Percentiles rank a stretch among this genome's conserved stretches.
Conservation (phyloP, 2,888 invertebrate genomes). For the Conops quadrifasciatus region DNA sequence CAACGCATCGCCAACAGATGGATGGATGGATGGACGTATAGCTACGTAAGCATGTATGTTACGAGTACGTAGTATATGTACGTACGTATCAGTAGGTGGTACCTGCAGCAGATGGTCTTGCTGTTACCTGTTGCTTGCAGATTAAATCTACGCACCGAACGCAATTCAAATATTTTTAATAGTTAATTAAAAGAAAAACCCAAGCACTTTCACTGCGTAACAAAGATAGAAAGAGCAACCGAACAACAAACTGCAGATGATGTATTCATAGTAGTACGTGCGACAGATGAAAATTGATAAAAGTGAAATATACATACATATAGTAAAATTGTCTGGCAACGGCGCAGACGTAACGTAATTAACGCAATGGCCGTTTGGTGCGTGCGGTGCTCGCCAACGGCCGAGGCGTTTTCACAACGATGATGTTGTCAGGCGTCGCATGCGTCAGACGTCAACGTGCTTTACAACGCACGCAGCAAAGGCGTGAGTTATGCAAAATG, state of each 20-base stretch:
- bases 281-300: conserved; percentile 18
- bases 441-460: background rate
- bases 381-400: conserved; percentile 11
- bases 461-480: background rate
- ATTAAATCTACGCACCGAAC: background rate
- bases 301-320: background rate
- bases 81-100: no score
- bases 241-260: background rate
- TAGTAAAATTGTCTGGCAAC: background rate
- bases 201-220: conserved; percentile 30
- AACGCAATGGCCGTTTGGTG: background rate
- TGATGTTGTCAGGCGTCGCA: background rate
- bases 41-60: no score
- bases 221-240: background rate
- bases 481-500: conserved; percentile 17
- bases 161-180: background rate
- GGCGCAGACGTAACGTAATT: background rate
- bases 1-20: background rate
- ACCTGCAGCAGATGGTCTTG: conserved; percentile 10
- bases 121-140: background rate
- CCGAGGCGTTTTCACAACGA: background rate
- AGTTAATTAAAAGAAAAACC: background rate
- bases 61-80: no score
- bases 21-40: no score
- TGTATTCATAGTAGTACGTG: background rate